Percentiles rank a stretch among this genome's conserved stretches.
phyloP scores from a whole-genome alignment of 2,888 invertebrate genomes.

The Plagodis dolabraria region DNA sequence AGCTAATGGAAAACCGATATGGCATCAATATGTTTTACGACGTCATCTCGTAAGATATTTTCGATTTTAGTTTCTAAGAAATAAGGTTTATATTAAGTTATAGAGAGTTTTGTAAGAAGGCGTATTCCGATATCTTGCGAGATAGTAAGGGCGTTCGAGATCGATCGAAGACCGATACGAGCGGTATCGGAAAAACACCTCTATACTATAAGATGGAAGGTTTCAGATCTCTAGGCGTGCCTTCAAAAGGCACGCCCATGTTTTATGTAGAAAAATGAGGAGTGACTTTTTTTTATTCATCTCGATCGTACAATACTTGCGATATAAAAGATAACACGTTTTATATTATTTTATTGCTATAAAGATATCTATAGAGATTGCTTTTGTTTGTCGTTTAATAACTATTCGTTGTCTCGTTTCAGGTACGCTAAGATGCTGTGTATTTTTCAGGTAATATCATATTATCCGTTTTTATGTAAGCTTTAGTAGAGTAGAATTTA shows the following conservation, averaged over 20 bases:
- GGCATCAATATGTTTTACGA: slow-evolving; percentile 82
- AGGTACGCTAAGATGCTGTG: slow-evolving; percentile 76
- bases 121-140: slow-evolving; percentile 82
- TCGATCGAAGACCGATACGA: slow-evolving; percentile 79
- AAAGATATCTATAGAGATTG: slow-evolving; percentile 41
- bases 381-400: slow-evolving; percentile 39
- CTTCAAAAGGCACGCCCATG: slow-evolving; percentile 75
- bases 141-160: slow-evolving; percentile 83
- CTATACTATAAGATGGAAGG: slow-evolving; percentile 70
- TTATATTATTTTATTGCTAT: slow-evolving; percentile 56
- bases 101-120: slow-evolving; percentile 71
- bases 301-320: slow-evolving; percentile 58
- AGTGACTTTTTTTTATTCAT: slow-evolving; percentile 67
- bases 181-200: slow-evolving; percentile 78
- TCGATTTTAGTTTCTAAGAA: slow-evolving; percentile 43
- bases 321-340: slow-evolving; percentile 56
- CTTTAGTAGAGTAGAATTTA: slow-evolving; percentile 5
- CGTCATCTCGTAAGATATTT: slow-evolving; percentile 50
- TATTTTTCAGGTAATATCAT: slow-evolving; percentile 66
- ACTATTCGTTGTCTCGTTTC: slow-evolving; percentile 49
- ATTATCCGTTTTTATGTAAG: slow-evolving; percentile 29
- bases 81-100: slow-evolving; percentile 60
- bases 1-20: slow-evolving; percentile 83
- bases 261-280: slow-evolving; percentile 77
- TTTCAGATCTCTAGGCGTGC: slow-evolving; percentile 72